Evolutionary conservation across 1,140 invertebrate genomes (phyloP).

Genomic region (Drosophila ohnishii): DNA sequence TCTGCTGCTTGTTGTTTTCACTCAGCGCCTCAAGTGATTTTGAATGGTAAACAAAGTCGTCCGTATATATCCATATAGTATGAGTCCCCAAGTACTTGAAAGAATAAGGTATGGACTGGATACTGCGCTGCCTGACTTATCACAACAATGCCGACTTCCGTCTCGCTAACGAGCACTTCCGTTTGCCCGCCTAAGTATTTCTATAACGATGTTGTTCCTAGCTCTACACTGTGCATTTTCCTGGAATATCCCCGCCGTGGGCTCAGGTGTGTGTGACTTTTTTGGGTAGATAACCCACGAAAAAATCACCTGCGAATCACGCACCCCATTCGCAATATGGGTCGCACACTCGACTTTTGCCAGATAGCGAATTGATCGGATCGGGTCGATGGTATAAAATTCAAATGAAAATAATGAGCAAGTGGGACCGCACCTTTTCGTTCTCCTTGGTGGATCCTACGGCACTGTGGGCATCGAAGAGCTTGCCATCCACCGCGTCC

Average conservation of each 20-base stretch:
- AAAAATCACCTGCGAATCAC: conserved; percentile 47
- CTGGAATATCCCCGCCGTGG: conserved; percentile 7
- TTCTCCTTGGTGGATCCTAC: conserved; percentile 49
- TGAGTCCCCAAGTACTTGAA: conserved; percentile 15
- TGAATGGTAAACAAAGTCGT: conserved; percentile 20
- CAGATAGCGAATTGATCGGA: conserved; percentile 25
- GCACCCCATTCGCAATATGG: conserved; percentile 40
- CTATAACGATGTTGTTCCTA: conserved; percentile 3
- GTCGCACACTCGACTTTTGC: conserved; percentile 25
- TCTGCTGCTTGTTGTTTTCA: background rate
- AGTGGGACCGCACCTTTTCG: conserved; percentile 56
- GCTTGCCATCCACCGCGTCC: conserved; percentile 78
- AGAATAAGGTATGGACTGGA: conserved; percentile 10
- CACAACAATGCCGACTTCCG: conserved; percentile 66
- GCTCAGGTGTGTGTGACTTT: conserved; percentile 19
- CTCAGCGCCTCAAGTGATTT: conserved; percentile 6
- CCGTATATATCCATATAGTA: conserved; percentile 8
- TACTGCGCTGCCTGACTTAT: conserved; percentile 50
- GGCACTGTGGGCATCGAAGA: conserved; percentile 58
- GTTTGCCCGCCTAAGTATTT: conserved; percentile 27
- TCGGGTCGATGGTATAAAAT: conserved; percentile 1
- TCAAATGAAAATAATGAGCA: conserved; percentile 8
- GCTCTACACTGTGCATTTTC: background rate
- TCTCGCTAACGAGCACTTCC: conserved; percentile 64
- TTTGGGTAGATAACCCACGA: conserved; percentile 16